Percentiles rank a stretch among this genome's conserved stretches.
Evolutionary conservation across 1,140 invertebrate genomes (phyloP).

Genomic region (Trichonephila clavipes): DNA sequence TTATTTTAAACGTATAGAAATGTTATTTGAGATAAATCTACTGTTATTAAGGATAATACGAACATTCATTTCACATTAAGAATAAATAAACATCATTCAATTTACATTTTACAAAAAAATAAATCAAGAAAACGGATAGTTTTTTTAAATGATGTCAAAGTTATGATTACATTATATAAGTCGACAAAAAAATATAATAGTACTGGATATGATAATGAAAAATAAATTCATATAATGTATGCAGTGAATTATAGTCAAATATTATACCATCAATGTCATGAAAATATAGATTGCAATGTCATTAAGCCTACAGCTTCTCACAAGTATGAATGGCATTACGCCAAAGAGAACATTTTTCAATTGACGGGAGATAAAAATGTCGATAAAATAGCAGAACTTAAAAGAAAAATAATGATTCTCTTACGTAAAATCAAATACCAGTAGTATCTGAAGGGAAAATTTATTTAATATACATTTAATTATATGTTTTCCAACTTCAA

Average conservation of each 20-base stretch:
- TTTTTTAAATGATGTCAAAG: not conserved
- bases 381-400: not conserved
- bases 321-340: not conserved
- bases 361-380: not conserved
- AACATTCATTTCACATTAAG: too few relatives aligned
- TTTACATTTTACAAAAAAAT: too few relatives aligned
- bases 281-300: not conserved
- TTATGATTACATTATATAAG: not conserved
- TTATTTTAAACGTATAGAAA: too few relatives aligned
- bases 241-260: not conserved
- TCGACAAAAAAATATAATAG: not conserved
- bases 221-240: not conserved
- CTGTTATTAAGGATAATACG: too few relatives aligned
- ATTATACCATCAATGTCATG: not conserved
- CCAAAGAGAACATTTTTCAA: slow-evolving; percentile 11
- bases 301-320: not conserved
- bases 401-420: not conserved
- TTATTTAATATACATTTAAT: too few relatives aligned
- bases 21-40: too few relatives aligned
- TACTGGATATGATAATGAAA: not conserved
- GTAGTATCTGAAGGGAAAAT: too few relatives aligned
- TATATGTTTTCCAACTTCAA: too few relatives aligned
- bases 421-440: too few relatives aligned
- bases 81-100: too few relatives aligned
- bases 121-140: too few relatives aligned